phyloP scores from a whole-genome alignment of 2,113 vertebrate species.

The Gopherus evgoodei region DNA sequence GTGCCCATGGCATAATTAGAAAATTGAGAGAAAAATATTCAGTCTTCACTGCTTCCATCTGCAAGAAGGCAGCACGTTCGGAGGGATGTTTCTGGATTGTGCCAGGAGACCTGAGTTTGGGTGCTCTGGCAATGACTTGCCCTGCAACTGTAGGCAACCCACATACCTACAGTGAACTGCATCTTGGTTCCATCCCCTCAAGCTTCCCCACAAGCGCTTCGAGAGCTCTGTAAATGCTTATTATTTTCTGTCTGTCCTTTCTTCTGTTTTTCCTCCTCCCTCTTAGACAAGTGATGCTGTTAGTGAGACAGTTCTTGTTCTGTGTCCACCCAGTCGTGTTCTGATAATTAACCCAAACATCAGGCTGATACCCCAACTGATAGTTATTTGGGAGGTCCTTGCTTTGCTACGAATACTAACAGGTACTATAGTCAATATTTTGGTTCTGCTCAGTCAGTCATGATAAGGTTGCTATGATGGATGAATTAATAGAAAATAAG shows the following conservation, averaged over 20 bases:
- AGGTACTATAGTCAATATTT: not conserved
- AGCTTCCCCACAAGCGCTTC: not conserved
- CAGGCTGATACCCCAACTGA: not conserved
- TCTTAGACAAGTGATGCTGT: not conserved
- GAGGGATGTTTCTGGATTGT: not conserved
- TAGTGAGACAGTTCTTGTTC: not conserved
- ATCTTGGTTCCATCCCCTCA: not conserved
- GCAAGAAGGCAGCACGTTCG: not conserved
- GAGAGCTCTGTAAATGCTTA: not conserved
- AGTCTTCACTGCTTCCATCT: not conserved
- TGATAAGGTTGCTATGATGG: slow-evolving; percentile 32
- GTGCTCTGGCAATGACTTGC: not conserved
- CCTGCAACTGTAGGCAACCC: not conserved
- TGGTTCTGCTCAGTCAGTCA: slow-evolving; percentile 11
- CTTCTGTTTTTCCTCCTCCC: not conserved
- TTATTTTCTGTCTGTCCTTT: not conserved
- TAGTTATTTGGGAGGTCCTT: not conserved
- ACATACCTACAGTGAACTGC: not conserved
- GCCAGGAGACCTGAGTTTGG: not conserved
- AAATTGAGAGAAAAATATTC: not conserved
- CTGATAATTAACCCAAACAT: not conserved
- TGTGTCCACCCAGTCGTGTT: not conserved
- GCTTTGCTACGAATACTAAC: not conserved
- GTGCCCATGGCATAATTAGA: not conserved
- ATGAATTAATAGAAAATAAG: slow-evolving; percentile 42